Base-by-base conservation (phyloP, 2,888 invertebrate species). In the Lithophane socia region DNA sequence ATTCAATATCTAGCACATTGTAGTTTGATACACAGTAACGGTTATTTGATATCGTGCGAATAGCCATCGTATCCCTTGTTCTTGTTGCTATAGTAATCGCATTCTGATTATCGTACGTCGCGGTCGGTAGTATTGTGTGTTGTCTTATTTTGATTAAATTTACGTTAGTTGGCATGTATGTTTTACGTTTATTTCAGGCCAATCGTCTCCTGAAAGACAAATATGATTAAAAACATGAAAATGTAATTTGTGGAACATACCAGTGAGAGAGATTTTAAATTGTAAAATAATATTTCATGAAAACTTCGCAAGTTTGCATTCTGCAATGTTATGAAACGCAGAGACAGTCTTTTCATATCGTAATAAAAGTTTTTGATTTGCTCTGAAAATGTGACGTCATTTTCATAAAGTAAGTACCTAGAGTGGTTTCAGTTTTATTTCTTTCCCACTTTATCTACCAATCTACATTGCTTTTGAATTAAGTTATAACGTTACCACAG, bases 11-110 rank as follows among this genome's bases (percentile, higher is more conserved):
- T 77, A 85, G 73, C 54, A 79, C 77, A 80, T 60, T 83, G 85
- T 84, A 85, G 83, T 81, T 85, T 82, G 84, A 85, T 88, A 88
- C 72, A 77, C 71, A 79, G 77, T 86, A 82, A 88, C 75, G 66
- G 90, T 88, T 86, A 90, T 88, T 72, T 68, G 87, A 91, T 89
- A 90, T 84, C 87, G 82, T 88, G 87, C 65, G 84, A 88, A 88
- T 80, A 78, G 73, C 70, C 71, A 74, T 70, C 71, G 77, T 76
- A 73, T 61, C 69, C 75, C 73, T 79, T 80, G 72, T 85, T 82
- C 80, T 72, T 67, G 69, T 78, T 75, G 61, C 74, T 78, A 54
- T 71, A 72, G 82, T 73, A 73, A 81, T 88, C 13, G 16, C n/a
- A 52, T 76, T 82, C 78, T 78, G 49, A 69, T 76, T 80, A 73